A percentile compares a stretch with the other conserved stretches of the same genome.
Conservation (phyloP, 2,888 invertebrate genomes). For the Scelioninae gen. 2 region DNA sequence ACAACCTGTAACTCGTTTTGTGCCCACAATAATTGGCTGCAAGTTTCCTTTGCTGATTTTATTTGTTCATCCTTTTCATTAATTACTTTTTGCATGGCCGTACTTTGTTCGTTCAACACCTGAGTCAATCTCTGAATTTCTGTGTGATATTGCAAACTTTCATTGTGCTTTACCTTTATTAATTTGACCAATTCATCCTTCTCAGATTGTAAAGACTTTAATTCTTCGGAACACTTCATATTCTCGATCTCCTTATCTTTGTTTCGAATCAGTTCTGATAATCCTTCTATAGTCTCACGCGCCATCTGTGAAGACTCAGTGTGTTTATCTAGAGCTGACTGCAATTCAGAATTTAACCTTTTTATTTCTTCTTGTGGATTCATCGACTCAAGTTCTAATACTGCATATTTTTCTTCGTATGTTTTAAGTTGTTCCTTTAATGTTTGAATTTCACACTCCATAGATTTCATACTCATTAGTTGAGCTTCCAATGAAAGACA, state of each 20-base stretch:
- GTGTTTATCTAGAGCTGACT: constrained; percentile 19
- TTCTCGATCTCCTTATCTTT: constrained; percentile 74
- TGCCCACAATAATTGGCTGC: constrained; percentile 67
- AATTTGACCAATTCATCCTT: constrained; percentile 84
- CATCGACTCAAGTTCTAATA: not conserved
- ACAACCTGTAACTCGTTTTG: constrained; percentile 70
- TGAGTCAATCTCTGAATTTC: constrained; percentile 89
- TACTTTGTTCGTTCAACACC: constrained; percentile 69
- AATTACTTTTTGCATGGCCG: constrained; percentile 74
- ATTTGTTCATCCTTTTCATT: constrained; percentile 74
- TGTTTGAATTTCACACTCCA: not conserved
- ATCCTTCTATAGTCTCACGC: constrained; percentile 71
- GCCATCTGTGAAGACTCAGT: constrained; percentile 64
- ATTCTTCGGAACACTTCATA: constrained; percentile 62
- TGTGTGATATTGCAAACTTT: constrained; percentile 88
- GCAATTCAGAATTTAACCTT: constrained; percentile 11
- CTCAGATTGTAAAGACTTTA: constrained; percentile 75
- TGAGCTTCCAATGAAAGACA: constrained; percentile 1
- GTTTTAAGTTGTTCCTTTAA: constrained; percentile 13
- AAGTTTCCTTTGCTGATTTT: constrained; percentile 67
- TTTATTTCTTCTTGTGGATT: constrained; percentile 26
- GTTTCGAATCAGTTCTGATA: constrained; percentile 72
- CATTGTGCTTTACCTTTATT: constrained; percentile 88
- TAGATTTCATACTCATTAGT: not conserved
- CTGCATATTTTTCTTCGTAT: constrained; percentile 13